Evolutionary conservation across 1,140 invertebrate genomes (phyloP), one percentile per base, ranked within the genome.

Genomic region (Bilobella aurantiaca): DNA sequence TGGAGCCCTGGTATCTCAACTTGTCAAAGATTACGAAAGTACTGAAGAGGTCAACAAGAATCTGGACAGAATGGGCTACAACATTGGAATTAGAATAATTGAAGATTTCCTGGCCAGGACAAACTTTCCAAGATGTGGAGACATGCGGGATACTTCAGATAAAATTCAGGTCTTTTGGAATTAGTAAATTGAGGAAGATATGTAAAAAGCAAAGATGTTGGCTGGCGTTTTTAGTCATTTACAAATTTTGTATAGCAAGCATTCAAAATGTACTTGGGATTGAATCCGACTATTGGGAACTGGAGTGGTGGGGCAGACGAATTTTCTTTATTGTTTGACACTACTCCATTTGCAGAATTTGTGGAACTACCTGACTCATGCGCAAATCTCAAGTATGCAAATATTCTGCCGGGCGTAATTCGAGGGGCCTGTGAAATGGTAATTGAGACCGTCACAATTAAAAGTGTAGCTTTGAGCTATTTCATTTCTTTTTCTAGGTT

Each of bases 391-490:
- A 92, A 93, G 75, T 99, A 98, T 77, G 96, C 92, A 69, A 95
- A 95, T 76, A 83, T 99, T 57, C 82, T 99, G 34, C 90, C 91
- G 72, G 97, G 97, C 21, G 90, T 92, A 27, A 86, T 97, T 58
- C 80, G 93, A 73, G 96, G 96, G 57, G 93, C 94, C 37, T 83
- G 97, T 73, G 95, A 98, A 83, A 98, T 98, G 93, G 93, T 97
- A 65, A 42, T 42, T 42, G n/a, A 42, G 37, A 12, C n/a, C 8
- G 37, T n/a, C 37, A n/a, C n/a, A 42, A 8, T 42, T 25, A 62
- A 3, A 12, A n/a, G n/a, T n/a, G n/a, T n/a, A n/a, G n/a, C n/a
- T n/a, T n/a, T n/a, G n/a, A n/a, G n/a, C n/a, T n/a, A n/a, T n/a
- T n/a, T n/a, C n/a, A n/a, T n/a, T n/a, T n/a, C n/a, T n/a, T n/a